These are phyloP conservation scores for Microtus montanus DNA, from an alignment of 2,113 vertebrate genomes.

Conservation along the genomic window DNA sequence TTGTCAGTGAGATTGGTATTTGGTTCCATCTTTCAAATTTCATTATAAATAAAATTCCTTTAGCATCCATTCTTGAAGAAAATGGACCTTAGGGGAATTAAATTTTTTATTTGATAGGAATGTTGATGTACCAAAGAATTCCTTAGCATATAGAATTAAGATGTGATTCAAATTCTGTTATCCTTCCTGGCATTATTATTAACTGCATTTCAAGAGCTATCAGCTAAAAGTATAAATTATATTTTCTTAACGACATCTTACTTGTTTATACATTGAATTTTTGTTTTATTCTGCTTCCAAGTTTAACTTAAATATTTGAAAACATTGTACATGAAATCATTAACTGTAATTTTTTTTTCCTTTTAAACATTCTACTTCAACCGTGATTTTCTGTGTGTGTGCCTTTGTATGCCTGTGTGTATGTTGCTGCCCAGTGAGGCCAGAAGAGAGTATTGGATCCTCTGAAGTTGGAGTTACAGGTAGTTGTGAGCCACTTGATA, in stretches of 20 bases:
- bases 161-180: not conserved
- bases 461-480: not conserved
- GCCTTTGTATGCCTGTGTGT: not conserved
- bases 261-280: not conserved
- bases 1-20: not conserved
- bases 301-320: conserved; percentile 34
- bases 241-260: conserved; percentile 4
- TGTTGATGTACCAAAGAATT: conserved; percentile 15
- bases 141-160: conserved; percentile 35
- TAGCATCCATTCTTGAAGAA: conserved; percentile 43
- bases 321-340: not conserved
- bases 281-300: conserved; percentile 19
- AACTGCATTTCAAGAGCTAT: not conserved
- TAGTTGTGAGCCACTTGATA: not conserved
- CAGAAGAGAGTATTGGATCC: not conserved
- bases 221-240: not conserved
- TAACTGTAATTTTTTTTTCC: conserved; percentile 15
- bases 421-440: not conserved
- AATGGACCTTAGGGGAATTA: not conserved
- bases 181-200: conserved; percentile 8
- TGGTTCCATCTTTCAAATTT: not conserved
- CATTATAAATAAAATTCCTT: conserved; percentile 7
- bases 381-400: not conserved
- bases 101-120: conserved; percentile 17
- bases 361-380: not conserved